Conservation (phyloP, 2,113 vertebrate species). For the Saguinus imperator region DNA sequence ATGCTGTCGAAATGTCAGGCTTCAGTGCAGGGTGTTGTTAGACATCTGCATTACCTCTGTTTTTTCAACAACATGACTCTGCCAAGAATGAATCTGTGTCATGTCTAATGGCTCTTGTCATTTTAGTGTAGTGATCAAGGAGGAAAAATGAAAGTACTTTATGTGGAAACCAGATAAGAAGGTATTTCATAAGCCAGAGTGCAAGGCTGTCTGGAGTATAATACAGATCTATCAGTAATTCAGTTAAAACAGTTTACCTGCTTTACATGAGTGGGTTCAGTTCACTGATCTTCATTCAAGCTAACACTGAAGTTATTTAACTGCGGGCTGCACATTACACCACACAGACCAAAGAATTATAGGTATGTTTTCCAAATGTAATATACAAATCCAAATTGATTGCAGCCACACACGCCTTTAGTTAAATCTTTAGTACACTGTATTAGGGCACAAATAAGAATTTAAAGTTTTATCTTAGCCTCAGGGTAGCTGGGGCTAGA, state of each 20-base stretch:
- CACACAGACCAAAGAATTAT: background rate
- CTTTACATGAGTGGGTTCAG: slow-evolving; percentile 41
- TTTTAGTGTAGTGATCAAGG: slow-evolving; percentile 30
- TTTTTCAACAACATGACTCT: slow-evolving; percentile 67
- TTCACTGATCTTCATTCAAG: slow-evolving; percentile 55
- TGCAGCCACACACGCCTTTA: slow-evolving; percentile 62
- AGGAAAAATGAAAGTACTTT: slow-evolving; percentile 30
- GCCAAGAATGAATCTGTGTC: slow-evolving; percentile 60
- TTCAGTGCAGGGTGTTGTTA: background rate
- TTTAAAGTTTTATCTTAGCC: slow-evolving; percentile 55
- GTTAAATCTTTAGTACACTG: slow-evolving; percentile 56
- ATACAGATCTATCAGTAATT: slow-evolving; percentile 33
- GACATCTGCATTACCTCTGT: slow-evolving; percentile 33
- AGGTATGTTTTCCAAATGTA: slow-evolving; percentile 15
- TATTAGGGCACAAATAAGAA: slow-evolving; percentile 33
- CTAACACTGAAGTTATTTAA: slow-evolving; percentile 17
- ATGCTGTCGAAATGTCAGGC: background rate
- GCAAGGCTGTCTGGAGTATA: slow-evolving; percentile 19
- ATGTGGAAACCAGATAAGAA: slow-evolving; percentile 40
- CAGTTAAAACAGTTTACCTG: slow-evolving; percentile 50
- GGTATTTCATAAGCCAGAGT: slow-evolving; percentile 56
- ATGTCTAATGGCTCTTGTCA: slow-evolving; percentile 45
- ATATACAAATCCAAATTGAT: background rate
- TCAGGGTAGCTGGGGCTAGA: background rate
- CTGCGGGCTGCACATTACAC: background rate